phyloP scores from a whole-genome alignment of 2,797 vertebrate genomes.

The Vespertilio murinus region DNA sequence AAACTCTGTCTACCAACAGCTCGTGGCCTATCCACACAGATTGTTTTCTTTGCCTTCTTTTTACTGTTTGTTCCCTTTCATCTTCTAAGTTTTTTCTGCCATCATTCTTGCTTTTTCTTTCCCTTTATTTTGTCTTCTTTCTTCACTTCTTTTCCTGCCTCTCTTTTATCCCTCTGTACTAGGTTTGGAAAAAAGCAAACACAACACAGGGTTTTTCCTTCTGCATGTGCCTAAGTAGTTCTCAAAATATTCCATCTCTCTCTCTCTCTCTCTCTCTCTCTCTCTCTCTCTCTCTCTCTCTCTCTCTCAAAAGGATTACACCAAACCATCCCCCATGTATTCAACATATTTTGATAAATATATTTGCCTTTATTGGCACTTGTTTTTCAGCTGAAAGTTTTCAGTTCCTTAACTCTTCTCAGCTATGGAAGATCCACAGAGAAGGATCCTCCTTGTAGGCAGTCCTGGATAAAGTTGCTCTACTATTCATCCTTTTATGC shows the following conservation, averaged over 20 bases:
- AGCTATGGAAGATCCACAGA: background rate
- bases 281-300: background rate
- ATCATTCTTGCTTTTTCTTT: background rate
- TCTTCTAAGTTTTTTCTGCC: background rate
- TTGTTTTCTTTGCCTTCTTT: background rate
- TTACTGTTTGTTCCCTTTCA: background rate
- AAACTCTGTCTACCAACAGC: background rate
- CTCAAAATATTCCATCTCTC: background rate
- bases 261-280: background rate
- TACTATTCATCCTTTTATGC: background rate
- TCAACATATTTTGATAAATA: background rate
- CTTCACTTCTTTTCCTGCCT: background rate
- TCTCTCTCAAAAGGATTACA: background rate
- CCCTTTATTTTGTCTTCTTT: background rate
- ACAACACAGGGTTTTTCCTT: background rate
- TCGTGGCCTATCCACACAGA: rapidly evolving
- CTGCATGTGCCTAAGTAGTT: background rate
- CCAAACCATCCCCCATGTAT: background rate
- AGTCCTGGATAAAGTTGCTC: background rate
- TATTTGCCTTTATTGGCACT: background rate
- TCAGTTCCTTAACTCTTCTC: background rate
- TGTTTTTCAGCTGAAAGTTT: background rate
- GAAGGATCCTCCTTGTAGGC: background rate
- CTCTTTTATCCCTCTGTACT: background rate
- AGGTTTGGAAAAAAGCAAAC: background rate